Evolutionary conservation across 2,113 vertebrate genomes (phyloP).

Genomic region (Anhinga rufa): DNA sequence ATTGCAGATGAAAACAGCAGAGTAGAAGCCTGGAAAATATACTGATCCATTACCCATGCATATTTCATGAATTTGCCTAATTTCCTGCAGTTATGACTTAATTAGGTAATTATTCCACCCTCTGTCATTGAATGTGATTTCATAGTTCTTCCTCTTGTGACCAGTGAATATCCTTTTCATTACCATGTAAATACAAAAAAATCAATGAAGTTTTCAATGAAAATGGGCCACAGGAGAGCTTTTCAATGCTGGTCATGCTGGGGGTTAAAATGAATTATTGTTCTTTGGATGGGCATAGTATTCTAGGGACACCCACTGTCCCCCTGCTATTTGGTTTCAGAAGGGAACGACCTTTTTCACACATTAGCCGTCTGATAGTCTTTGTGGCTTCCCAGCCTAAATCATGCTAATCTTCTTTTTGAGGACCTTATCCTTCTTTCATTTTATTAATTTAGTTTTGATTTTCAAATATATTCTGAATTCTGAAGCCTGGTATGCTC

Average conservation of each 20-base stretch:
- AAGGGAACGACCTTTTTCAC: background rate
- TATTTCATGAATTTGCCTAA: slow-evolving; percentile 38
- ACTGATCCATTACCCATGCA: background rate
- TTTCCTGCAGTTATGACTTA: slow-evolving; percentile 29
- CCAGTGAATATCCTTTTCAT: background rate
- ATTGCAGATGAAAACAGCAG: slow-evolving; percentile 1
- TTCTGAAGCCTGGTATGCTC: background rate
- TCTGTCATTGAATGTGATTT: background rate
- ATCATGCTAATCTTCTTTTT: background rate
- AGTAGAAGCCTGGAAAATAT: slow-evolving; percentile 15
- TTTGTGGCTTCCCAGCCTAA: background rate
- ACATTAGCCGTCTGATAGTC: background rate
- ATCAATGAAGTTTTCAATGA: background rate
- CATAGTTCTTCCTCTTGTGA: background rate
- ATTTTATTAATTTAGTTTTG: background rate
- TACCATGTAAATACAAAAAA: background rate
- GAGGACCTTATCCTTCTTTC: background rate
- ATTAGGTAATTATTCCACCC: slow-evolving; percentile 36
- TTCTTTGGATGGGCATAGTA: background rate
- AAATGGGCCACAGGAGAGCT: background rate
- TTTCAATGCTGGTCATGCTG: background rate
- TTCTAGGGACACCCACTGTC: no score
- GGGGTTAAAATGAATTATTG: background rate
- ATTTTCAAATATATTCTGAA: background rate
- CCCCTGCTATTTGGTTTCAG: background rate